Evolutionary conservation across 2,797 vertebrate genomes (phyloP).

Genomic region (Psittacula derbiana): DNA sequence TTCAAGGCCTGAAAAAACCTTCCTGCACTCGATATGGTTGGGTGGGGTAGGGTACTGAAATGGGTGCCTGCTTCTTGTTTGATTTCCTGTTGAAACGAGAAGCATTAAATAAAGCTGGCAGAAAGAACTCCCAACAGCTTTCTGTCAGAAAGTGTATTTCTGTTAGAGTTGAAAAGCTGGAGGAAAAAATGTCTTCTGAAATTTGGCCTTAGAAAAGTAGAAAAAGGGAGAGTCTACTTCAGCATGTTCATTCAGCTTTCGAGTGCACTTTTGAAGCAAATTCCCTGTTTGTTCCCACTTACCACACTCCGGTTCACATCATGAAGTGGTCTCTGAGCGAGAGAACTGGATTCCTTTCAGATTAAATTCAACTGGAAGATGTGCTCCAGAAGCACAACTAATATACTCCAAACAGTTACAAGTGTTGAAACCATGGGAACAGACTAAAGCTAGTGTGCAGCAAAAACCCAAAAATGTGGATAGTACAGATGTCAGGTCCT

Average conservation of each 20-base stretch:
- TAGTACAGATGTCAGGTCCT: slow-evolving; percentile 46
- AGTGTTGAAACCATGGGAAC: slow-evolving; percentile 60
- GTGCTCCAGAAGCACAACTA: slow-evolving; percentile 65
- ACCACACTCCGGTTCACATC: slow-evolving; percentile 53
- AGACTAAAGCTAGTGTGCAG: slow-evolving; percentile 44
- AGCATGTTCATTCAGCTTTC: background rate
- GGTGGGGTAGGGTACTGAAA: background rate
- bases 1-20: slow-evolving; percentile 27
- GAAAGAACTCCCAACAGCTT: background rate
- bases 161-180: background rate
- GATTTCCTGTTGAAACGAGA: background rate
- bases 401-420: slow-evolving; percentile 25
- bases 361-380: slow-evolving; percentile 67
- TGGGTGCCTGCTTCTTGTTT: slow-evolving; percentile 37
- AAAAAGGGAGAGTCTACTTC: background rate
- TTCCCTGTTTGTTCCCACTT: slow-evolving; percentile 24
- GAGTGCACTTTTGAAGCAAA: background rate
- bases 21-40: background rate
- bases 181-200: slow-evolving; percentile 1
- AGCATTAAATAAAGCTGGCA: background rate
- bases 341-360: slow-evolving; percentile 65
- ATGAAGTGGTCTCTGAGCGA: background rate
- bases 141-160: background rate
- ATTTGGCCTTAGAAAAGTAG: slow-evolving; percentile 20
- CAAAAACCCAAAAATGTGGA: background rate